phyloP scores from a whole-genome alignment of 2,113 vertebrate genomes.

The Platichthys stellatus region DNA sequence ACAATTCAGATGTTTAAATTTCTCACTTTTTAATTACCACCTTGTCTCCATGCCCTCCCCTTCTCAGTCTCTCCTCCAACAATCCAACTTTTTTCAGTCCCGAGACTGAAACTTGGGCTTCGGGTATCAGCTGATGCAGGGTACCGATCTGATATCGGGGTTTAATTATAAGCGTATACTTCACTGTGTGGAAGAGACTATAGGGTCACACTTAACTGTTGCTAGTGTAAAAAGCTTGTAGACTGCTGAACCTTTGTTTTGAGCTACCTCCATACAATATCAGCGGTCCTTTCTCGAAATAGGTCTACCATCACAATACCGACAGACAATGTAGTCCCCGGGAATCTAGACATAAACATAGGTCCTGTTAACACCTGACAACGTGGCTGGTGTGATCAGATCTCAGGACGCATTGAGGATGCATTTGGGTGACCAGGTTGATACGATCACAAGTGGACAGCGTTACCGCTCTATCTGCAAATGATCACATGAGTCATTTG shows the following conservation, averaged over 20 bases:
- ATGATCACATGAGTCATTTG: no score
- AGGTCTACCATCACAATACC: no score
- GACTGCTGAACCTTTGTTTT: neutral
- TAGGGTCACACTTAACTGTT: neutral
- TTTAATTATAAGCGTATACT: neutral
- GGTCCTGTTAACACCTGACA: no score
- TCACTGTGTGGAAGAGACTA: neutral
- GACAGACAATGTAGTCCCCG: no score
- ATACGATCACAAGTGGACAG: no score
- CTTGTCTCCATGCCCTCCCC: slow-evolving; percentile 8
- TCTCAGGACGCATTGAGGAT: no score
- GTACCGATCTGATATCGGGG: neutral
- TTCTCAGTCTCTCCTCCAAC: slow-evolving; percentile 4
- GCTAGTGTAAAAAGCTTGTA: neutral
- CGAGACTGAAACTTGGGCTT: neutral
- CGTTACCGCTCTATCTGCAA: no score
- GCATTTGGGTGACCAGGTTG: no score
- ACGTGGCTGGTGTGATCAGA: no score
- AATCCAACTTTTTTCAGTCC: neutral
- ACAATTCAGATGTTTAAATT: slow-evolving; percentile 67
- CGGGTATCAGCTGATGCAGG: neutral
- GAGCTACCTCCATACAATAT: no score
- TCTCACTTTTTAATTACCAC: slow-evolving; percentile 67
- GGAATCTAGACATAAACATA: no score
- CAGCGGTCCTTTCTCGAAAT: neutral